Evolutionary conservation across 2,113 vertebrate genomes (phyloP), one percentile per base, ranked within the genome.

Genomic region (Siphamia tubifer): DNA sequence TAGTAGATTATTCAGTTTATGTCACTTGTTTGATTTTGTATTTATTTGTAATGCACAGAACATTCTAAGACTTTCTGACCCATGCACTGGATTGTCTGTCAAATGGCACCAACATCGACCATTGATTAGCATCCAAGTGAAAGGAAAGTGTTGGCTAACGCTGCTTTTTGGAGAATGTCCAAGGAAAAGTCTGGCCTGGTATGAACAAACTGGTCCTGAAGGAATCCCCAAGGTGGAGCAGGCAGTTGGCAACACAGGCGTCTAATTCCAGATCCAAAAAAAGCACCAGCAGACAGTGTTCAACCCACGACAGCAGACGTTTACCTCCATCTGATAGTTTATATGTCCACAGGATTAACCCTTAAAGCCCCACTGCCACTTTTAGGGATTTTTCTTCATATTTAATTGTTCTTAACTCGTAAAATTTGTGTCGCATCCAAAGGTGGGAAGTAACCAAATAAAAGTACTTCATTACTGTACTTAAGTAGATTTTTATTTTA

Each of bases 41-140:
- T 24, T 15, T 28, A 19, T 58, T 42, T 9, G 40, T 13, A 16
- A 63, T 36, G 17, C 45, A 63, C 55, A 0, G 15, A 27, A 38
- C 77, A 64, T 12, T 72, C 47, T 62, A 65, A 71, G 36, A 38
- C 49, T 69, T 80, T 62, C 67, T 74, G 64, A 78, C 48, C 54
- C 47, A 24, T 35, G 34, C 47, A 74, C 76, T 4, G 55, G 63
- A 79, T 70, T 57, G 66, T 24, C 77, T 69, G 69, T 86, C 79
- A 66, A 19, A 36, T 34, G 12, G 62, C 62, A 43, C 51, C 68
- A 66, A 73, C 64, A 71, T 75, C 51, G 64, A 21, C 47, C 66
- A 76, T 68, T 78, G 67, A 88, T 77, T 79, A 51, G 71, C 65
- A 71, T 51, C 62, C 63, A 75, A 70, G 68, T 24, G 52, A 11